Evolutionary conservation across 30 jellyfish, hydroid and myxozoan species (phyloP).

Genomic region (Cassiopea andromeda): DNA sequence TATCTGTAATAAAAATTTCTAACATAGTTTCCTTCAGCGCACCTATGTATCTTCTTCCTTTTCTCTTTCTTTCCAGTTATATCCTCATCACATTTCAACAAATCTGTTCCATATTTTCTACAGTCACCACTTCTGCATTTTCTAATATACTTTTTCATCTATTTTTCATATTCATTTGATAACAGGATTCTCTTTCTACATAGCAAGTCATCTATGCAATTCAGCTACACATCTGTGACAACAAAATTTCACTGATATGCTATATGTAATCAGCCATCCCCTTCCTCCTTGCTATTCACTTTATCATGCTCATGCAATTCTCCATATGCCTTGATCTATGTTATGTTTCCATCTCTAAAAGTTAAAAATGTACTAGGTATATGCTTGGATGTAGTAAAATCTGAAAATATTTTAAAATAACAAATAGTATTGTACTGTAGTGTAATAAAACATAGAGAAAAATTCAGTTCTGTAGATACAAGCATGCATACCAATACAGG

Average conservation of each 20-base stretch:
- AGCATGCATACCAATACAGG: neutral
- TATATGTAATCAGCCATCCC: neutral
- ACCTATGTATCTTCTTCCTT: neutral
- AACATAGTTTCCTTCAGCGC: neutral
- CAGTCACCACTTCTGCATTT: neutral
- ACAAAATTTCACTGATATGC: neutral
- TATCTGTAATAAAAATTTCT: neutral
- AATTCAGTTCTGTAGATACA: neutral
- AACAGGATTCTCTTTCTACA: neutral
- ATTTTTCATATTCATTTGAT: too few species aligned
- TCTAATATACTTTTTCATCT: neutral
- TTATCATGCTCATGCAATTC: neutral
- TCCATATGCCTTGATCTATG: neutral
- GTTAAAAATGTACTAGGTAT: neutral
- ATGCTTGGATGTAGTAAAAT: neutral
- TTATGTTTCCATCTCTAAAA: neutral
- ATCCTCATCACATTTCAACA: neutral
- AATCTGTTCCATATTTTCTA: neutral
- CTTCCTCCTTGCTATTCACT: neutral
- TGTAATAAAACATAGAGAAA: neutral
- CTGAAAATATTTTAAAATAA: neutral
- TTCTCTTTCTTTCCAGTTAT: neutral
- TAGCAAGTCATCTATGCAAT: neutral
- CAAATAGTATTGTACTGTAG: neutral
- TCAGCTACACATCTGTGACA: neutral